phyloP scores from a whole-genome alignment of 2,888 invertebrate species.

The Drosophila atripex region DNA sequence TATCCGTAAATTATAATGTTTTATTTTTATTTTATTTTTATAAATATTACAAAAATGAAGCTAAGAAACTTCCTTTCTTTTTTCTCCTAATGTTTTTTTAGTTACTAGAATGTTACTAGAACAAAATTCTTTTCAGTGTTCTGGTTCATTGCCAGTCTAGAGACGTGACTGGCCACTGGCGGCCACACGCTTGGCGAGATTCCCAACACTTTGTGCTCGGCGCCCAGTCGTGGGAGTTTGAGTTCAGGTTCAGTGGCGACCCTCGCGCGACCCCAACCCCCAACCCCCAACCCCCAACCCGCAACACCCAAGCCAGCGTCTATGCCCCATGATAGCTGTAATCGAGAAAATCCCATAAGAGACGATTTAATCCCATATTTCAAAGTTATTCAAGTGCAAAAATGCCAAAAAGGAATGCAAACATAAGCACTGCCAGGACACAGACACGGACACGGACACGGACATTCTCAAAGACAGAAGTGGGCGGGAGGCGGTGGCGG shows the following conservation, averaged over 20 bases:
- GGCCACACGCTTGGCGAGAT: conserved; percentile 54
- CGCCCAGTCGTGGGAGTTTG: conserved; percentile 14
- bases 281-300: not conserved
- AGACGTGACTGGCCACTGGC: conserved; percentile 57
- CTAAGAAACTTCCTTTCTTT: not conserved
- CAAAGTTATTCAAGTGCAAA: conserved; percentile 83
- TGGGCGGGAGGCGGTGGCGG: not conserved
- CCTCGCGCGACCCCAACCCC: conserved; percentile 23
- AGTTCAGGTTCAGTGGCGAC: conserved; percentile 49
- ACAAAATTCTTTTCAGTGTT: conserved; percentile 13
- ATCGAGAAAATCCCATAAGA: conserved; percentile 81
- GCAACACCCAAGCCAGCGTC: not conserved
- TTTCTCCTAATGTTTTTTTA: not conserved
- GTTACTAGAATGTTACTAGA: not conserved
- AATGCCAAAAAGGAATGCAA: conserved; percentile 80
- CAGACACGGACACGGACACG: conserved; percentile 29
- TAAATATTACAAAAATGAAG: no score
- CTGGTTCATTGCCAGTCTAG: conserved; percentile 31
- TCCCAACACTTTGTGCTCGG: conserved; percentile 54
- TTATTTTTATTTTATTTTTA: no score
- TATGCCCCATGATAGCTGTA: conserved; percentile 75
- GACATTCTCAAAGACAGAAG: conserved; percentile 41
- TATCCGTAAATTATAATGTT: no score
- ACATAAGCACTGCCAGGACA: conserved; percentile 74
- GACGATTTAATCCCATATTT: conserved; percentile 83